A percentile compares a stretch with the other conserved stretches of the same genome.
Evolutionary conservation across 2,113 vertebrate genomes (phyloP).

Genomic region (Python bivittatus): DNA sequence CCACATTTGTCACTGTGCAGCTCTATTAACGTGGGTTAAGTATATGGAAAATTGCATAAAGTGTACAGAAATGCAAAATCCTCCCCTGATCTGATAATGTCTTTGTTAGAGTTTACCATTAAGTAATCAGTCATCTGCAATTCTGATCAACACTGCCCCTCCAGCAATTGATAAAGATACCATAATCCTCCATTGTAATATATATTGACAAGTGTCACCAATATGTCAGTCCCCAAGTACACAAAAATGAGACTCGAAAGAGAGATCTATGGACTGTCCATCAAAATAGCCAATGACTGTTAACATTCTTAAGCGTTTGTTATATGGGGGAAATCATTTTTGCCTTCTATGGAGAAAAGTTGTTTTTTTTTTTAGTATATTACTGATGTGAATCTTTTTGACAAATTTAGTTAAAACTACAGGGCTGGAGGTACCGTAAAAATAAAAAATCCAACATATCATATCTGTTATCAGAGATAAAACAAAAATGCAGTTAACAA

Average conservation of each 20-base stretch:
- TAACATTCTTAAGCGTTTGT: conserved; percentile 70
- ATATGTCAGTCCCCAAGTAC: neutral
- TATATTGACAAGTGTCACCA: neutral
- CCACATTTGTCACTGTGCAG: neutral
- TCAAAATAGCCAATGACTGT: conserved; percentile 7
- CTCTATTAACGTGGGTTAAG: neutral
- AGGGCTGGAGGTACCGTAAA: conserved; percentile 67
- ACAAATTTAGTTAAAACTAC: conserved; percentile 72
- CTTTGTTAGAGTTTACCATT: neutral
- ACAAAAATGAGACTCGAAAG: neutral
- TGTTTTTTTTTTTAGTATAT: conserved; percentile 66
- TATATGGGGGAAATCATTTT: conserved; percentile 58
- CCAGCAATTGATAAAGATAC: neutral
- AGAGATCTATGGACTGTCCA: neutral
- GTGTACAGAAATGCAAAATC: neutral
- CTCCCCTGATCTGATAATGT: neutral
- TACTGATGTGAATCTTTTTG: conserved; percentile 73
- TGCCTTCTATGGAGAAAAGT: conserved; percentile 73
- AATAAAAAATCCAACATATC: conserved; percentile 56
- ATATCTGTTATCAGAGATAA: conserved; percentile 69
- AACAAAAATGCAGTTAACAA: conserved; percentile 65
- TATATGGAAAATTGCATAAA: neutral
- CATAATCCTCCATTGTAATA: neutral
- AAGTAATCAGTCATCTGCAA: neutral
- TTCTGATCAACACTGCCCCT: neutral